These are phyloP conservation scores for Rallus limicola DNA, from an alignment of 2,113 vertebrate genomes.

Conservation along the genomic window DNA sequence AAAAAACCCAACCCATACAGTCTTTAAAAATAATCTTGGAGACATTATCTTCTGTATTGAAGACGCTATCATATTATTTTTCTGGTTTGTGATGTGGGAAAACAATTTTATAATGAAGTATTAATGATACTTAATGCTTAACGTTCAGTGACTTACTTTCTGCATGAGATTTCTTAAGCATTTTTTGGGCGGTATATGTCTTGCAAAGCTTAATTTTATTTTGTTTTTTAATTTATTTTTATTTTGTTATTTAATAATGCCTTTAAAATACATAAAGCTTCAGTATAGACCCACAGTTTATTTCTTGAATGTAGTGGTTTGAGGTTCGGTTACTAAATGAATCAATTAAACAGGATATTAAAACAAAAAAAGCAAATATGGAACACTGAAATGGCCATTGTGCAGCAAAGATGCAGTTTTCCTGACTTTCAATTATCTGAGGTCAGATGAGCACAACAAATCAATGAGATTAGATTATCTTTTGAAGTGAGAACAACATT, in stretches of 20 bases:
- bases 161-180: conserved; percentile 8
- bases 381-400: neutral
- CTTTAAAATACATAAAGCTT: neutral
- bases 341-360: neutral
- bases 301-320: conserved; percentile 50
- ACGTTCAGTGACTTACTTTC: neutral
- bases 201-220: conserved; percentile 12
- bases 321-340: conserved; percentile 60
- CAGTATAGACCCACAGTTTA: neutral
- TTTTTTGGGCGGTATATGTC: neutral
- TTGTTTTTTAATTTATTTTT: neutral
- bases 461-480: neutral
- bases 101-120: too few species aligned
- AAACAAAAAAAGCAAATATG: neutral
- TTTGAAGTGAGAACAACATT: neutral
- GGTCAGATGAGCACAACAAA: neutral
- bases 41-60: neutral
- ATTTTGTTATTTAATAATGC: neutral
- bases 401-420: neutral
- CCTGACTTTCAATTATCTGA: neutral
- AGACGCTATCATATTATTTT: too few species aligned
- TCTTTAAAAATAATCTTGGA: neutral
- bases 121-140: neutral
- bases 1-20: neutral
- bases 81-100: too few species aligned